Evolutionary conservation across 2,113 vertebrate species (phyloP).

Genomic region (Thalassoma bifasciatum): DNA sequence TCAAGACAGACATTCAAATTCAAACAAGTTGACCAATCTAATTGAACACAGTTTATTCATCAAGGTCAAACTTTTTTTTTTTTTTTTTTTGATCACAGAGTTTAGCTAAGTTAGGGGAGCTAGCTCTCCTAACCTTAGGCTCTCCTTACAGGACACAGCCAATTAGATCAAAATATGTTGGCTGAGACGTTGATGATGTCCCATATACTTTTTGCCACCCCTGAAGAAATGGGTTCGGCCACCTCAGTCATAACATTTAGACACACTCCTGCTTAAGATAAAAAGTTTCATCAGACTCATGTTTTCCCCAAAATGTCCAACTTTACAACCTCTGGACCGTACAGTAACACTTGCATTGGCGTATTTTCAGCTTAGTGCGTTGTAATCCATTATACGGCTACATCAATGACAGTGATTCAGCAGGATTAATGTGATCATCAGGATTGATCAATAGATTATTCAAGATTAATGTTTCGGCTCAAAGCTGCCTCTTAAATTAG

Average conservation of each 20-base stretch:
- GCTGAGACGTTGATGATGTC: too few relatives aligned
- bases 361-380: slow-evolving; percentile 4
- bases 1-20: too few relatives aligned
- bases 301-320: background rate
- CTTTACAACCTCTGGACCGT: slow-evolving; percentile 6
- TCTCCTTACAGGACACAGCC: too few relatives aligned
- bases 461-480: slow-evolving; percentile 50
- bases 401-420: slow-evolving; percentile 58
- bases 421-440: slow-evolving; percentile 70
- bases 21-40: too few relatives aligned
- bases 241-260: background rate
- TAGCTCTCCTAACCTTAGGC: too few relatives aligned
- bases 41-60: too few relatives aligned
- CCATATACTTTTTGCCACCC: too few relatives aligned
- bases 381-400: slow-evolving; percentile 46
- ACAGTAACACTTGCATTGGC: background rate
- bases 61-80: too few relatives aligned
- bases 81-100: too few relatives aligned
- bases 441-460: slow-evolving; percentile 70
- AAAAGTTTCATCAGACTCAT: slow-evolving; percentile 4
- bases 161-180: too few relatives aligned
- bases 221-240: background rate
- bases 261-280: background rate
- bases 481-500: slow-evolving; percentile 23
- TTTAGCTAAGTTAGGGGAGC: too few relatives aligned